phyloP scores from a whole-genome alignment of 2,797 vertebrate genomes.

The Brachyrhaphis roseni region DNA sequence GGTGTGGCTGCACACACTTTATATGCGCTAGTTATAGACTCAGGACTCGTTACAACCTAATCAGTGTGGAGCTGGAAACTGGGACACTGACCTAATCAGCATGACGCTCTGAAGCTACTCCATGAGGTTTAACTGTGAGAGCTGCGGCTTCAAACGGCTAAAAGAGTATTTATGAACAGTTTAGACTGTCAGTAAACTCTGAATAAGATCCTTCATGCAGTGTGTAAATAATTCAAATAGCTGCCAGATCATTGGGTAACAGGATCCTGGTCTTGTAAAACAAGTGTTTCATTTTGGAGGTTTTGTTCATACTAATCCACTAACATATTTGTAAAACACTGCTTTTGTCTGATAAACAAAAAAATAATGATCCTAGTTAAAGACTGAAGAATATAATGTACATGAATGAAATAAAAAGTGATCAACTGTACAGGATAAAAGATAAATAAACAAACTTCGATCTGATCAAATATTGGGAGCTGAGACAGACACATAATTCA shows the following conservation, averaged over 20 bases:
- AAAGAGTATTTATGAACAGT: background rate
- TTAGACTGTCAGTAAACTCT: slow-evolving; percentile 5
- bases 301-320: slow-evolving; percentile 1
- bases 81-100: slow-evolving; percentile 30
- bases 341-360: background rate
- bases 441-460: background rate
- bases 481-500: background rate
- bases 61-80: slow-evolving; percentile 44
- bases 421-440: background rate
- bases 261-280: slow-evolving; percentile 22
- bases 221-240: slow-evolving; percentile 59
- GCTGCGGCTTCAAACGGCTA: background rate
- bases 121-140: background rate
- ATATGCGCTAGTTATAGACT: slow-evolving; percentile 3
- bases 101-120: background rate
- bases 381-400: background rate
- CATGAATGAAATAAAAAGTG: background rate
- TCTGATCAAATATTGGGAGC: background rate
- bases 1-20: slow-evolving; percentile 16
- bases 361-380: background rate
- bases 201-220: slow-evolving; percentile 12
- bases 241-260: slow-evolving; percentile 35
- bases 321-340: background rate
- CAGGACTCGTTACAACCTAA: slow-evolving; percentile 23
- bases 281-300: slow-evolving; percentile 26